Conservation (phyloP, 2,888 invertebrate genomes). For the Cyrtodaria siliqua region DNA sequence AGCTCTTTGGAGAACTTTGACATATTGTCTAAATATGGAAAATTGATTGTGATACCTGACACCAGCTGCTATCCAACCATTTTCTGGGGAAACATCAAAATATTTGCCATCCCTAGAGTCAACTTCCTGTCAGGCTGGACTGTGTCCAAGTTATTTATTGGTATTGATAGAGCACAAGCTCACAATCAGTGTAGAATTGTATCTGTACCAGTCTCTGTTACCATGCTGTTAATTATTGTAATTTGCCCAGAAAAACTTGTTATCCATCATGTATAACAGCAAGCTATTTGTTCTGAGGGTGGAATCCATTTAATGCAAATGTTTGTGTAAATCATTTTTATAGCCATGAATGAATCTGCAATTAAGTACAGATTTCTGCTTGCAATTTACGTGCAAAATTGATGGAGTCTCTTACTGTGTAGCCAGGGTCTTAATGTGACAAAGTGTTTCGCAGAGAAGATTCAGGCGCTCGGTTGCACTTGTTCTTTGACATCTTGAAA, state of each 20-base stretch:
- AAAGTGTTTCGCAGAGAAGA: too few species aligned
- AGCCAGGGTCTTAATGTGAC: too few species aligned
- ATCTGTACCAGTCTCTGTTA: constrained; percentile 18
- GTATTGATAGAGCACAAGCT: not conserved
- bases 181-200: not conserved
- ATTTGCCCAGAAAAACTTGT: not conserved
- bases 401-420: not conserved
- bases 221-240: constrained; percentile 28
- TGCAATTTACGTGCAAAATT: not conserved
- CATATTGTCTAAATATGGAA: constrained; percentile 40
- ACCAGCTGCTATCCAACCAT: constrained; percentile 9
- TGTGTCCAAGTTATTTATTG: constrained; percentile 2
- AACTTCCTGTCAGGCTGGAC: constrained; percentile 44
- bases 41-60: constrained; percentile 38
- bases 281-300: too few species aligned
- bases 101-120: constrained; percentile 36
- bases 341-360: not conserved
- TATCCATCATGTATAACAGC: too few species aligned
- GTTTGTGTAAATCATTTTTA: not conserved
- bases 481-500: too few species aligned
- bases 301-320: too few species aligned
- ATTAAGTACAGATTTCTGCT: not conserved
- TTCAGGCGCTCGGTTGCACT: too few species aligned
- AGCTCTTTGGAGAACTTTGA: constrained; percentile 18
- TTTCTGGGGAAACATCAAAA: constrained; percentile 8